Conservation (phyloP, 2,888 invertebrate species). For the Chloroclystis v-ata region DNA sequence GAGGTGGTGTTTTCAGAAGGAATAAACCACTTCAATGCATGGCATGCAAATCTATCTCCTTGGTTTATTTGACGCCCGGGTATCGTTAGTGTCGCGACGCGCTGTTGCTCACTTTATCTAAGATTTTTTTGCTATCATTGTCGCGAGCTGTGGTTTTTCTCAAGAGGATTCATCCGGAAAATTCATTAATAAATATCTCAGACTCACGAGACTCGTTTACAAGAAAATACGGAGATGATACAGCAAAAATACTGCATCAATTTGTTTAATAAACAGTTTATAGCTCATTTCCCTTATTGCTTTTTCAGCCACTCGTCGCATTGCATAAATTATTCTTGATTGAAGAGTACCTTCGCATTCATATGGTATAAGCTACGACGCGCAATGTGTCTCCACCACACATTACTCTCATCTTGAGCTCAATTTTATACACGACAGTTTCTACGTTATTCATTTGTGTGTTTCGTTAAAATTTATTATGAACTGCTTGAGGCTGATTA, state of each 20-base stretch:
- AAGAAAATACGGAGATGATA: slow-evolving; percentile 29
- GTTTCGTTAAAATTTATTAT: not conserved
- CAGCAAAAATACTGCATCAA: slow-evolving; percentile 18
- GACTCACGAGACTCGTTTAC: slow-evolving; percentile 35
- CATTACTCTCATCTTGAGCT: slow-evolving; percentile 33
- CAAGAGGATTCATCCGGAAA: slow-evolving; percentile 38
- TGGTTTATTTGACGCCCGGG: slow-evolving; percentile 43
- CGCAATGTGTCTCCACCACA: slow-evolving; percentile 33
- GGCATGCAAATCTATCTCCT: slow-evolving; percentile 35
- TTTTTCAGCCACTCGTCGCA: slow-evolving; percentile 33
- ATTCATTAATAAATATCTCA: slow-evolving; percentile 55
- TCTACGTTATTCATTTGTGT: slow-evolving; percentile 25
- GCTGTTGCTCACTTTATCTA: slow-evolving; percentile 43
- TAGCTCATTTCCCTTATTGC: slow-evolving; percentile 32
- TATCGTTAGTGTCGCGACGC: slow-evolving; percentile 36
- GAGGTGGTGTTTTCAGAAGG: too few species aligned
- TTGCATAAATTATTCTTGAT: slow-evolving; percentile 41
- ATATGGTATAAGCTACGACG: slow-evolving; percentile 17
- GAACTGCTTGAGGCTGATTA: not conserved
- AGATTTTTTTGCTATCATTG: slow-evolving; percentile 53
- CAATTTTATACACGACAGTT: slow-evolving; percentile 42
- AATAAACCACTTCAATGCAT: slow-evolving; percentile 10
- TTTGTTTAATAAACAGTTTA: slow-evolving; percentile 21
- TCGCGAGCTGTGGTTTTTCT: slow-evolving; percentile 41
- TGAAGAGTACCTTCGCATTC: slow-evolving; percentile 26